These are phyloP conservation scores for Phacellophora camtschatica DNA, from an alignment of 30 jellyfish, hydroid and myxozoan species.

Conservation along the genomic window DNA sequence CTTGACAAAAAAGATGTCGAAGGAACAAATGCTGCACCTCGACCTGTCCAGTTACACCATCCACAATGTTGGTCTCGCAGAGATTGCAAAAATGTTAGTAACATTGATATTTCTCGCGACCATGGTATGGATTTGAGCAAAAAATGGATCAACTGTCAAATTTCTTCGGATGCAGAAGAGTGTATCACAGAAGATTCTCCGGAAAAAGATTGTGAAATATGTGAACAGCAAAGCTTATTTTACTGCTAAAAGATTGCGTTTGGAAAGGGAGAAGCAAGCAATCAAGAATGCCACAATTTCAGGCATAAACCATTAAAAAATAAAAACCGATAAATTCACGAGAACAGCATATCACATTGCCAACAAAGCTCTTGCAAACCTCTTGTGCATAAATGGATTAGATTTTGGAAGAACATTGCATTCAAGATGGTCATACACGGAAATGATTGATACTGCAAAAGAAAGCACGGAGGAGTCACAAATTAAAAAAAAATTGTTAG, in stretches of 20 bases:
- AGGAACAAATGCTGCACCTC: slow-evolving; percentile 5
- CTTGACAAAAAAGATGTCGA: background rate
- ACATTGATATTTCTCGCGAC: slow-evolving; percentile 17
- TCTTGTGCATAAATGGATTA: slow-evolving; percentile 5
- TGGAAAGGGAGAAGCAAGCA: slow-evolving; percentile 6
- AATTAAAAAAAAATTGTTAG: background rate
- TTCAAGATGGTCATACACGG: slow-evolving; percentile 25
- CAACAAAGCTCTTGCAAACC: background rate
- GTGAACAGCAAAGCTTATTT: slow-evolving; percentile 5
- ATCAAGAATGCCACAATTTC: slow-evolving; percentile 14
- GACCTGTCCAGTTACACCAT: slow-evolving; percentile 2
- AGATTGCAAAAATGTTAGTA: background rate
- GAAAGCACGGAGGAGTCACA: slow-evolving; percentile 12
- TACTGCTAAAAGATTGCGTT: background rate
- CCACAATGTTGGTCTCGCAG: slow-evolving; percentile 50
- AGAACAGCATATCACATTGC: slow-evolving; percentile 40
- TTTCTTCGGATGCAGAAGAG: slow-evolving; percentile 8
- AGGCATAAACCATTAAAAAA: background rate
- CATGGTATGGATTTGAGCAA: slow-evolving; percentile 24
- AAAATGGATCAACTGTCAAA: slow-evolving; percentile 18
- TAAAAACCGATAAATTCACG: slow-evolving; percentile 10
- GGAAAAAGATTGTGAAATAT: slow-evolving; percentile 35
- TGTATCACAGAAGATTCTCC: slow-evolving; percentile 16
- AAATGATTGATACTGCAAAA: slow-evolving; percentile 22
- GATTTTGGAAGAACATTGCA: slow-evolving; percentile 33